These are phyloP conservation scores for Octonoba sinensis DNA, from an alignment of 2,888 invertebrate genomes.

Conservation along the genomic window DNA sequence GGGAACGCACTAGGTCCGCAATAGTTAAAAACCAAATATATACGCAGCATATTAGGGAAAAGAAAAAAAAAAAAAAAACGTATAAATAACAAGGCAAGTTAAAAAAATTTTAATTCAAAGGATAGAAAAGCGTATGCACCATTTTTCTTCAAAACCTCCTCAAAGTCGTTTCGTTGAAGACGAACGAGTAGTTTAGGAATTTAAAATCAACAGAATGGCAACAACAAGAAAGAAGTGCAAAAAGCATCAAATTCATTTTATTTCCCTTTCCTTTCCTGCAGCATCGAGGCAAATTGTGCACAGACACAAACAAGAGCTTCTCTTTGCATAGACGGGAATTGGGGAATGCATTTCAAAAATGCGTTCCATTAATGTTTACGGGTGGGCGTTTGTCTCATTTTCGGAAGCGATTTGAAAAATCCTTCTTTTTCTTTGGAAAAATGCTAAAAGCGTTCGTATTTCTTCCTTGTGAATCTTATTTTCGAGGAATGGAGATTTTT, in stretches of 20 bases:
- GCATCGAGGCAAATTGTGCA: not conserved
- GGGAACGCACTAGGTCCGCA: too few relatives aligned
- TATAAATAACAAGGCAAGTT: too few relatives aligned
- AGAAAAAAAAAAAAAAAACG: too few relatives aligned
- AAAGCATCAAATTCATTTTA: slow-evolving; percentile 2
- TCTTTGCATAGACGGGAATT: not conserved
- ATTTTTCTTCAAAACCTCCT: not conserved
- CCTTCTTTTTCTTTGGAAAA: not conserved
- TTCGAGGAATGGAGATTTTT: too few relatives aligned
- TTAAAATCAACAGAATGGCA: slow-evolving; percentile 4
- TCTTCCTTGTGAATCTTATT: too few relatives aligned
- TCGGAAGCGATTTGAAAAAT: not conserved
- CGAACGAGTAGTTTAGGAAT: not conserved
- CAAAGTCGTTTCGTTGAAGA: not conserved
- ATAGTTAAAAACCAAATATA: too few relatives aligned
- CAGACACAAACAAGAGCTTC: not conserved
- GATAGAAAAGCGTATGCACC: too few relatives aligned
- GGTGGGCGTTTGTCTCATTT: slow-evolving; percentile 2
- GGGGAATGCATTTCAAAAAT: not conserved
- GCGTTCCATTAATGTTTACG: slow-evolving; percentile 5
- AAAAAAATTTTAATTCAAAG: too few relatives aligned
- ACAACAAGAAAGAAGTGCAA: not conserved
- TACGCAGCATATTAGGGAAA: too few relatives aligned
- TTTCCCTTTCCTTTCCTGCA: not conserved
- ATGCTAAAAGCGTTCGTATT: too few relatives aligned